phyloP scores from a whole-genome alignment of 2,888 invertebrate genomes.

The Drepana falcataria region DNA sequence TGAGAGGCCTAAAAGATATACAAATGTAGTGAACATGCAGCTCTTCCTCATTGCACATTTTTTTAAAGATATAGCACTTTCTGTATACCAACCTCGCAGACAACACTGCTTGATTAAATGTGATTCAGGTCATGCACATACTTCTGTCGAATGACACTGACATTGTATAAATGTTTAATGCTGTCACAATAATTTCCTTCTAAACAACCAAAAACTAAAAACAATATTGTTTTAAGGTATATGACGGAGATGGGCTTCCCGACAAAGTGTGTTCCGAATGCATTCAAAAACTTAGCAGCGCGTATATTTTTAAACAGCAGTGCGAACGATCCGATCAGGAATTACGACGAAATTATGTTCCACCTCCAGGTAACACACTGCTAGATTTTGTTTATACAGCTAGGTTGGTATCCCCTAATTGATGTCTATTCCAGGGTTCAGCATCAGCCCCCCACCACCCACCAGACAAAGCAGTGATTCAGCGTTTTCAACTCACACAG shows the following conservation, averaged over 20 bases:
- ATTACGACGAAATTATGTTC: conserved; percentile 65
- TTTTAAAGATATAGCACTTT: too few relatives aligned
- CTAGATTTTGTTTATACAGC: not conserved
- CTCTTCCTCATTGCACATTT: too few relatives aligned
- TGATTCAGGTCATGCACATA: too few relatives aligned
- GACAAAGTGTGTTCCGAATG: conserved; percentile 74
- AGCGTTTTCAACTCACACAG: conserved; percentile 65
- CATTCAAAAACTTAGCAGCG: conserved; percentile 70
- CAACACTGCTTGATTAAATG: too few relatives aligned
- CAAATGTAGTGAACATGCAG: too few relatives aligned
- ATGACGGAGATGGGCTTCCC: conserved; percentile 71
- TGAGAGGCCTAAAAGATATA: too few relatives aligned
- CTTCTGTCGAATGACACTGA: too few relatives aligned
- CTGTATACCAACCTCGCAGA: too few relatives aligned
- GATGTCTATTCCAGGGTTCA: conserved; percentile 46
- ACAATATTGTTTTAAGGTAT: conserved; percentile 44
- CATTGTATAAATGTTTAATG: too few relatives aligned
- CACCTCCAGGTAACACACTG: conserved; percentile 52
- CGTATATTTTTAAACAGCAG: conserved; percentile 73
- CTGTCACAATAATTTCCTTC: too few relatives aligned
- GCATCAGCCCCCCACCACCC: conserved; percentile 50
- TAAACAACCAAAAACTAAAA: not conserved
- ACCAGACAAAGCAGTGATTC: conserved; percentile 72
- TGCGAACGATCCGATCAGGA: conserved; percentile 72
- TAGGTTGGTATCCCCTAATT: not conserved